Percentiles rank a stretch among this genome's conserved stretches.
phyloP scores from a whole-genome alignment of 2,797 vertebrate genomes.

The Acanthornis magna region DNA sequence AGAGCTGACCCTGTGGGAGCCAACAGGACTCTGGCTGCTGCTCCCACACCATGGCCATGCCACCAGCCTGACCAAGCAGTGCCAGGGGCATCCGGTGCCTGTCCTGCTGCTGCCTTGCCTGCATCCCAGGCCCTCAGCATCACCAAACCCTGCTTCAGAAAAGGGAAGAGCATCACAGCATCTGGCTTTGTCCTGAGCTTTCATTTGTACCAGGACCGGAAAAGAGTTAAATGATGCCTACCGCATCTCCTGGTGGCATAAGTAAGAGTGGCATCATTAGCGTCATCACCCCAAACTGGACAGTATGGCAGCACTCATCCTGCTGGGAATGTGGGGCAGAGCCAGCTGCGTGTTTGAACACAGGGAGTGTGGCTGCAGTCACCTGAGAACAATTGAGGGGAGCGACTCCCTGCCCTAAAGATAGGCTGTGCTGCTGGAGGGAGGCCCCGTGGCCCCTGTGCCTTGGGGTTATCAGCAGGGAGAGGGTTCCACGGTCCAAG shows the following conservation, averaged over 20 bases:
- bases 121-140: neutral
- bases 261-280: neutral
- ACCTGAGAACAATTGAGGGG: neutral
- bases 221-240: neutral
- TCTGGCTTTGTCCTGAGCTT: neutral
- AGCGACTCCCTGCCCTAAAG: neutral
- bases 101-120: neutral
- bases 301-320: neutral
- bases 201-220: neutral
- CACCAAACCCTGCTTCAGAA: neutral
- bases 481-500: accelerated
- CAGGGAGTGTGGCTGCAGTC: neutral
- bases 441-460: accelerated
- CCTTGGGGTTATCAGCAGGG: neutral
- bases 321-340: neutral
- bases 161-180: neutral
- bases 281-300: neutral
- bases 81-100: accelerated
- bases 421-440: neutral
- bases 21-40: neutral
- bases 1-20: neutral
- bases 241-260: neutral
- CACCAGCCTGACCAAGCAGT: neutral
- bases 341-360: neutral
- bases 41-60: accelerated